Conservation (phyloP, 2,797 vertebrate genomes). For the Pipistrellus nathusii region DNA sequence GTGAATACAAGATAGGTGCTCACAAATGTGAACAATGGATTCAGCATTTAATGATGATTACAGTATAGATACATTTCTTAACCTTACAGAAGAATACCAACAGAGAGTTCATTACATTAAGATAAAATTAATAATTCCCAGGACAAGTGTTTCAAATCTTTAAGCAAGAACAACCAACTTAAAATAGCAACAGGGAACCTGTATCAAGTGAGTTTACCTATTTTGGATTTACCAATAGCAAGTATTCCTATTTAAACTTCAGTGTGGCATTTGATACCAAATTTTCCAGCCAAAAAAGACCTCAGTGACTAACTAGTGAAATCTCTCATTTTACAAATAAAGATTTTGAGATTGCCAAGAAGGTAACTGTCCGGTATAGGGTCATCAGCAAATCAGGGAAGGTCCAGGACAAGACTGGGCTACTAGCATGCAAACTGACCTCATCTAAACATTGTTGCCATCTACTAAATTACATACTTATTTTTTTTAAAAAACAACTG, state of each 20-base stretch:
- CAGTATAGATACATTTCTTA: background rate
- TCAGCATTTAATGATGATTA: background rate
- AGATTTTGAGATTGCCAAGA: background rate
- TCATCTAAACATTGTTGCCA: background rate
- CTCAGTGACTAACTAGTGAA: background rate
- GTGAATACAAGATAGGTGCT: background rate
- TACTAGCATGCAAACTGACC: slow-evolving; percentile 22
- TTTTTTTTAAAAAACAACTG: background rate
- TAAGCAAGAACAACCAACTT: background rate
- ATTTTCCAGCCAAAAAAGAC: slow-evolving; percentile 52
- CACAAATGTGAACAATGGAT: background rate
- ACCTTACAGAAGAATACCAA: slow-evolving; percentile 34
- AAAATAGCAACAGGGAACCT: background rate
- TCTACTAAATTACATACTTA: slow-evolving; percentile 8
- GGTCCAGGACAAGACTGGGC: background rate
- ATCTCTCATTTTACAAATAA: slow-evolving; percentile 20
- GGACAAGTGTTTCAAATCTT: slow-evolving; percentile 35
- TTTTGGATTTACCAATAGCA: slow-evolving; percentile 29
- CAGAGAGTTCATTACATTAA: slow-evolving; percentile 9
- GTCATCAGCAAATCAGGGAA: background rate
- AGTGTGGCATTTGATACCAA: background rate
- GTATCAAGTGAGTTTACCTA: background rate
- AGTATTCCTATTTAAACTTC: slow-evolving; percentile 11
- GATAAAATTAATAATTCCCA: slow-evolving; percentile 14
- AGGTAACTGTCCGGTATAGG: background rate